These are phyloP conservation scores for Pseudorectes ferrugineus DNA, from an alignment of 2,113 vertebrate genomes.

Conservation along the genomic window DNA sequence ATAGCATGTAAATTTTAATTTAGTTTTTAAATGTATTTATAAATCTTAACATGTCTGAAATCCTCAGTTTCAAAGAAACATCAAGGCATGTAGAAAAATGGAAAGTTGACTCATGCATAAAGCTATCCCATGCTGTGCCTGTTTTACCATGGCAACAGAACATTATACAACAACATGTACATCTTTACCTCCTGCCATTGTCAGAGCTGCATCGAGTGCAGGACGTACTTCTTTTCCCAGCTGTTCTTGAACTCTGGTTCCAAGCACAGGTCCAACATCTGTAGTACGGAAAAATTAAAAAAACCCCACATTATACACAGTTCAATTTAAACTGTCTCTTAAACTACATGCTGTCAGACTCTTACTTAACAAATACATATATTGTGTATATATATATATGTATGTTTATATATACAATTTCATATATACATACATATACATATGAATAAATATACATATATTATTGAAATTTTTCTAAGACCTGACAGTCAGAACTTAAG, in stretches of 20 bases:
- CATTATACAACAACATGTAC: background rate
- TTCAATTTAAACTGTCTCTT: background rate
- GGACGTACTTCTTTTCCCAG: slow-evolving; percentile 82
- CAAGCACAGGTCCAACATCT: slow-evolving; percentile 86
- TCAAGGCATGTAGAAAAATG: background rate
- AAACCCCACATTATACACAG: background rate
- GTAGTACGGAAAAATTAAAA: background rate
- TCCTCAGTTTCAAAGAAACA: background rate
- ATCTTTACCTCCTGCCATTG: slow-evolving; percentile 84
- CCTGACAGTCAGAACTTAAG: background rate
- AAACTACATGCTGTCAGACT: background rate
- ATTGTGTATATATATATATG: background rate
- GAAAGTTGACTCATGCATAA: background rate
- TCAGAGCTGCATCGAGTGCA: slow-evolving; percentile 77
- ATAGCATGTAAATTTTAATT: background rate
- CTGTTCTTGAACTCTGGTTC: slow-evolving; percentile 77
- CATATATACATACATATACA: background rate
- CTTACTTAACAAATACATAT: background rate
- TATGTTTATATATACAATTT: background rate
- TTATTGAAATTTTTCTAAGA: background rate
- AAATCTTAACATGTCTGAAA: background rate
- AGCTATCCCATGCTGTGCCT: background rate
- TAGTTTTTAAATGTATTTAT: background rate
- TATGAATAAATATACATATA: background rate
- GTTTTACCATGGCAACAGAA: background rate